Evolutionary conservation across 1,140 invertebrate species (phyloP), one percentile per base, ranked within the genome.

Genomic region (Caenorhabditis remanei): DNA sequence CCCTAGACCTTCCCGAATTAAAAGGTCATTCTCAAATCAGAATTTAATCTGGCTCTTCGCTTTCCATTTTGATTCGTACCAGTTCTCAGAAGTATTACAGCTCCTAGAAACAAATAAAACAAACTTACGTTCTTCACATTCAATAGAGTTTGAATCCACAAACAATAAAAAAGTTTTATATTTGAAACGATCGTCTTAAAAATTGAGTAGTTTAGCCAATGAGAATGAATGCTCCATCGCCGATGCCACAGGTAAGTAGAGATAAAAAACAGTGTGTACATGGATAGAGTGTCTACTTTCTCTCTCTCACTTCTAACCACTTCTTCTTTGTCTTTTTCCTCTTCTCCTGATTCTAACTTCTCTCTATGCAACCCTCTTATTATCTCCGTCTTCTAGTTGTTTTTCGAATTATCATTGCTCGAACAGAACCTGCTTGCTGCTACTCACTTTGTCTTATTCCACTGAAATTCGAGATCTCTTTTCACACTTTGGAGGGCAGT

Each of bases 201-300:
- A 19, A 11, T 65, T 40, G 61, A 65, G 8, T 79, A 53, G 71
- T 79, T 79, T 79, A 79, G 71, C 71, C 71, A 53, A 79, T 79
- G 71, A 79, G n/a, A 79, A 79, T 79, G 71, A 79, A 79, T 79
- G 19, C 71, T 50, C 71, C 71, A 50, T 79, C 71, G 3, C 71
- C 71, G 24, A 50, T 79, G 71, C 43, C 71, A 50, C 71, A 79
- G 71, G 71, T 79, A 50, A 79, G 65, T 71, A 13, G 14, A 43
- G 46, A 24, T 50, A 21, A 79, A 8, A 24, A 24, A 41, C 9
- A 79, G 71, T 79, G 71, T 79, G 46, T 79, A 58, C n/a, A 63
- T 63, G 24, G 71, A 79, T 63, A 50, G 71, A 79, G 46, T 79
- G 71, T 71, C 40, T 63, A 32, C 58, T 63, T 11, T 8, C 13